Evolutionary conservation across 2,888 invertebrate genomes (phyloP).

Genomic region (Ennomos fuscantarius): DNA sequence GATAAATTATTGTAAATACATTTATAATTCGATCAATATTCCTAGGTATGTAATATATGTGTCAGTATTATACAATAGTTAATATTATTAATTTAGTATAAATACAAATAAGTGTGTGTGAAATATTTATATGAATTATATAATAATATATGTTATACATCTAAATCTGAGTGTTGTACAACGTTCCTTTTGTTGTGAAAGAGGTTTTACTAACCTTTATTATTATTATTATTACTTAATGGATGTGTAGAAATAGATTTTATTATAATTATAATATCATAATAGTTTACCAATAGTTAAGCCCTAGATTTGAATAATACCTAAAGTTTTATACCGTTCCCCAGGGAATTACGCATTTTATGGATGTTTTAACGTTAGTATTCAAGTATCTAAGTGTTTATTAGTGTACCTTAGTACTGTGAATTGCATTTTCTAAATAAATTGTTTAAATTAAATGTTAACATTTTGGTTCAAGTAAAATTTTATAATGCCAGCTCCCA

Average conservation of each 20-base stretch:
- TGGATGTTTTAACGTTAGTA: no score
- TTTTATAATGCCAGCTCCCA: no score
- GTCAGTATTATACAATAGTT: slow-evolving; percentile 58
- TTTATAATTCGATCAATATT: slow-evolving; percentile 63
- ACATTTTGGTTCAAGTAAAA: no score
- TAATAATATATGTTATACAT: slow-evolving; percentile 56
- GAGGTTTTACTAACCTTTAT: slow-evolving; percentile 70
- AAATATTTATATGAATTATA: slow-evolving; percentile 51
- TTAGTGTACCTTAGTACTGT: no score
- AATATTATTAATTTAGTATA: slow-evolving; percentile 55
- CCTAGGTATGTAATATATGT: slow-evolving; percentile 67
- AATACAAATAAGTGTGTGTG: slow-evolving; percentile 61
- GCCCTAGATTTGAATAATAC: slow-evolving; percentile 58
- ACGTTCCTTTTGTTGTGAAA: slow-evolving; percentile 75
- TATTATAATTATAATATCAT: slow-evolving; percentile 54
- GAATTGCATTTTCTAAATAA: no score
- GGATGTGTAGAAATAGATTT: slow-evolving; percentile 66
- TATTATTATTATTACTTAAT: slow-evolving; percentile 49
- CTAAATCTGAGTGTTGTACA: slow-evolving; percentile 69
- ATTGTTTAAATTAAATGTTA: no score
- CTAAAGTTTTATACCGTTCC: slow-evolving; percentile 63
- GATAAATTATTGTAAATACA: slow-evolving; percentile 68
- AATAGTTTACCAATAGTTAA: slow-evolving; percentile 48
- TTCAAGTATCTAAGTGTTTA: no score
- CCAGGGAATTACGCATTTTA: slow-evolving; percentile 67